Conservation (phyloP, 2,888 invertebrate species). For the Amphipoea lucens region DNA sequence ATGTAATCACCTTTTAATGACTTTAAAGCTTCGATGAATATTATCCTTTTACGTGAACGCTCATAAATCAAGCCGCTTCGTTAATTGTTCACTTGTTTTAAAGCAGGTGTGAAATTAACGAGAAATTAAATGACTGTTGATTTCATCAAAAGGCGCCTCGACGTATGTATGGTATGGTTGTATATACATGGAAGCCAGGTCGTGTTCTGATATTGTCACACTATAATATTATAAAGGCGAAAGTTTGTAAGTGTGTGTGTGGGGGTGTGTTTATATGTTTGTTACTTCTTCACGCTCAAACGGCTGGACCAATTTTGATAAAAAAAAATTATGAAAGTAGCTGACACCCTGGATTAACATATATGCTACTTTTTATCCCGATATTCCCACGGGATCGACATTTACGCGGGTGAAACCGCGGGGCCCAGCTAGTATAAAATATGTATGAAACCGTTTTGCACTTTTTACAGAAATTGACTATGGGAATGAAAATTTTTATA, state of each 20-base stretch:
- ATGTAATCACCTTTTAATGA: constrained; percentile 73
- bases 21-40: constrained; percentile 72
- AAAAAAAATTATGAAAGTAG: no score
- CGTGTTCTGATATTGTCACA: neutral
- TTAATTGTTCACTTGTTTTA: constrained; percentile 59
- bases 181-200: neutral
- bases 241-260: no score
- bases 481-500: neutral
- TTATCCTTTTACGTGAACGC: constrained; percentile 66
- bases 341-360: no score
- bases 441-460: neutral
- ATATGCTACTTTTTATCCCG: no score
- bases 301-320: no score
- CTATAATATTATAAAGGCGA: no score
- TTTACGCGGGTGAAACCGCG: no score
- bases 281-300: no score
- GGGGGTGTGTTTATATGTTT: no score
- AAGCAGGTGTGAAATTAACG: constrained; percentile 54
- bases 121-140: constrained; percentile 49
- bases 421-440: neutral
- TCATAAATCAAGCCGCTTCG: constrained; percentile 66
- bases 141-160: constrained; percentile 50
- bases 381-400: no score
- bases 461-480: neutral
- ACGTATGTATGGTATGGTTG: no score